Conservation (phyloP, 2,888 invertebrate genomes). For the Drosophila flavopinicola region DNA sequence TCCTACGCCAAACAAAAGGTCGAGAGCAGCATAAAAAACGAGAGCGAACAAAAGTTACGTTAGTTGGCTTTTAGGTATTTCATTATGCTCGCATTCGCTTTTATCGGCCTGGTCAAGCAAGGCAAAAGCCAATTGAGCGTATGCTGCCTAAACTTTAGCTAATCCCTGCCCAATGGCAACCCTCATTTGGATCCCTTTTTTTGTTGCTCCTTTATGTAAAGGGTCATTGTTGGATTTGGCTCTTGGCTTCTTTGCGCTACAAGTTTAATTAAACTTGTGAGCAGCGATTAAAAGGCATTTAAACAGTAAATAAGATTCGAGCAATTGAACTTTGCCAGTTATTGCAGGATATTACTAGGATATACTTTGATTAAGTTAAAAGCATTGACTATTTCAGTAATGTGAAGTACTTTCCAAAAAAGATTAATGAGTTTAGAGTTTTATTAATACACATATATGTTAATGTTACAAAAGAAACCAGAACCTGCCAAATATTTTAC, state of each 20-base stretch:
- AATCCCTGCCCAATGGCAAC: constrained; percentile 55
- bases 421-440: too few relatives aligned
- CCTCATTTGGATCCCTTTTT: constrained; percentile 62
- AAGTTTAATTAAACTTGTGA: constrained; percentile 71
- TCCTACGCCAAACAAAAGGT: constrained; percentile 85
- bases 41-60: constrained; percentile 37
- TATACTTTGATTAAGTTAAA: too few relatives aligned
- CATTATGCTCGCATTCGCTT: constrained; percentile 42
- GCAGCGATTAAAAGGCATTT: constrained; percentile 62
- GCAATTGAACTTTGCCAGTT: constrained; percentile 8
- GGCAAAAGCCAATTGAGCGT: constrained; percentile 65
- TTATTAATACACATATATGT: too few relatives aligned
- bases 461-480: too few relatives aligned
- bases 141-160: constrained; percentile 49
- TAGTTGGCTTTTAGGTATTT: constrained; percentile 48
- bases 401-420: too few relatives aligned
- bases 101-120: constrained; percentile 43
- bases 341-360: too few relatives aligned
- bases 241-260: constrained; percentile 20
- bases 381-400: too few relatives aligned
- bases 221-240: constrained; percentile 58
- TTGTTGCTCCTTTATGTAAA: constrained; percentile 27
- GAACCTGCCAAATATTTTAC: too few relatives aligned
- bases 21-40: constrained; percentile 3
- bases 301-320: constrained; percentile 53